Percentiles rank a stretch among this genome's conserved stretches.
These are phyloP conservation scores for Hyperopisus bebe DNA, from an alignment of 2,113 vertebrate species.

Conservation along the genomic window DNA sequence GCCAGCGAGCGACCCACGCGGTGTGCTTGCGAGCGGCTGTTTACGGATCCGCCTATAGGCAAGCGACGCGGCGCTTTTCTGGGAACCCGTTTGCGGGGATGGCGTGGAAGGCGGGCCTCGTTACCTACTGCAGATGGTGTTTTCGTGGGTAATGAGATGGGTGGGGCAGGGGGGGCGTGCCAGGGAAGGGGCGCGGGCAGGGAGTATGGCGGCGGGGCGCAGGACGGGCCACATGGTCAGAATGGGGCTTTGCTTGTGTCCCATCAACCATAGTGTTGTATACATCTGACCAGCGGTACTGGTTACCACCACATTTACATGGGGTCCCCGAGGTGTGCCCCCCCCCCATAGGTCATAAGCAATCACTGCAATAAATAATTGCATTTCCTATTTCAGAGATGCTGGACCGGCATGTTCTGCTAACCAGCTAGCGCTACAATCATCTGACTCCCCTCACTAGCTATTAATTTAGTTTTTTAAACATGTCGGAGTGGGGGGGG, in stretches of 20 bases:
- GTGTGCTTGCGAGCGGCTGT: neutral
- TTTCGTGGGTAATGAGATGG: neutral
- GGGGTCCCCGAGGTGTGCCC: neutral
- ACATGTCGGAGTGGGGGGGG: neutral
- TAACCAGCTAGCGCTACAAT: neutral
- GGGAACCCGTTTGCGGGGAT: neutral
- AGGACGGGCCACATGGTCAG: neutral
- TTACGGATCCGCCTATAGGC: neutral
- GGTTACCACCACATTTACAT: neutral
- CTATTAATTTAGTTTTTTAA: neutral
- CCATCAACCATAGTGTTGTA: neutral
- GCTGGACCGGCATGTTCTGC: neutral
- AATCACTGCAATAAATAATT: neutral
- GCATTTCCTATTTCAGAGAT: neutral
- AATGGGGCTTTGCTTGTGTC: neutral
- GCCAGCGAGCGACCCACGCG: neutral
- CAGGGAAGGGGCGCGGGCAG: neutral
- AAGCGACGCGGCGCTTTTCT: neutral
- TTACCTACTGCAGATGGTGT: neutral
- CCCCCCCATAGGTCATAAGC: neutral
- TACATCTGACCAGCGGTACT: neutral
- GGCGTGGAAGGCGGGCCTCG: neutral
- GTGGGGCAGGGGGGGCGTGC: neutral
- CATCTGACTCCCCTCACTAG: neutral
- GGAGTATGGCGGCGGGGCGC: neutral